Evolutionary conservation across 2,797 vertebrate genomes (phyloP).

Genomic region (Schizopygopsis malacanthus): DNA sequence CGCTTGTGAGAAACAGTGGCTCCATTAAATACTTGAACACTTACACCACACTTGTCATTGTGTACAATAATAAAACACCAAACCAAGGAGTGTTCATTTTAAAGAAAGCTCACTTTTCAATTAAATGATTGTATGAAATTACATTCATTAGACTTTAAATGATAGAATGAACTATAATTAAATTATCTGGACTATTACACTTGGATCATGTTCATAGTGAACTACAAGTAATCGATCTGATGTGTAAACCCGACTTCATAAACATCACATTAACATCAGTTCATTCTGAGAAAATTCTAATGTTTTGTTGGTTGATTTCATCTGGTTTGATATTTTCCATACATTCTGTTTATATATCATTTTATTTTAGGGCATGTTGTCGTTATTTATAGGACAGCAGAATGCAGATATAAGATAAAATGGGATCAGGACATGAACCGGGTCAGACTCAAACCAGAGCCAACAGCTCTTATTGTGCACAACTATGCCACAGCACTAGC

Average conservation of each 20-base stretch:
- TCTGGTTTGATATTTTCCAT: not conserved
- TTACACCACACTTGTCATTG: not conserved
- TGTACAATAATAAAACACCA: not conserved
- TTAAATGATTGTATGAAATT: not conserved
- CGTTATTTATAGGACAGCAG: not conserved
- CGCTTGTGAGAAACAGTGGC: not conserved
- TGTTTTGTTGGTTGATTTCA: not conserved
- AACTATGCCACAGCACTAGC: conserved; percentile 5
- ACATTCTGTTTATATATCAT: not conserved
- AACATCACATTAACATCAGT: not conserved
- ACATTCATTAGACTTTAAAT: too few relatives aligned
- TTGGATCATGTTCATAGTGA: not conserved
- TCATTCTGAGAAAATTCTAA: not conserved
- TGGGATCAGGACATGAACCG: not conserved
- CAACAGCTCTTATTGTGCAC: not conserved
- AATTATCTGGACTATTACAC: not conserved
- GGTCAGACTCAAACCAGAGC: conserved; percentile 15
- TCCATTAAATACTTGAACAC: not conserved
- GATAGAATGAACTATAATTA: not conserved
- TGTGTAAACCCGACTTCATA: not conserved
- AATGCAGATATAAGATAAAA: not conserved
- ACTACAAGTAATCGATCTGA: not conserved
- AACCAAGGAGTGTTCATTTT: not conserved
- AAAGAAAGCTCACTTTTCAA: not conserved
- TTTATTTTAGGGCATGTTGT: not conserved